Conservation (phyloP, 2,888 invertebrate genomes). For the Oscheius sp. region DNA sequence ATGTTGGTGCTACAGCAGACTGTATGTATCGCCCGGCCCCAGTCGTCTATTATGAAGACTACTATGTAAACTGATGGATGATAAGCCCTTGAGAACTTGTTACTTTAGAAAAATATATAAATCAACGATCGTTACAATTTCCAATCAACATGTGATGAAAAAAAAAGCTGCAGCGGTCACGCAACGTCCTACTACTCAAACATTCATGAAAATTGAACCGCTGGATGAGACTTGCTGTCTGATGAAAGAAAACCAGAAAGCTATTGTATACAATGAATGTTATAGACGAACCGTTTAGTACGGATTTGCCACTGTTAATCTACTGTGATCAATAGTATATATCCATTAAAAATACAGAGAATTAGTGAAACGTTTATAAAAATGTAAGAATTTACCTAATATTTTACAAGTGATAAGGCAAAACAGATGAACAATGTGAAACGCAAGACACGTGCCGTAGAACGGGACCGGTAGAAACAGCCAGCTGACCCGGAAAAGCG, state of each 20-base stretch:
- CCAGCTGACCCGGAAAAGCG: background rate
- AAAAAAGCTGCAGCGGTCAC: too few species aligned
- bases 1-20: too few species aligned
- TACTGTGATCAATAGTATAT: background rate
- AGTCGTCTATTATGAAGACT: too few species aligned
- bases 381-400: background rate
- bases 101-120: too few species aligned
- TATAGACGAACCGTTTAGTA: background rate
- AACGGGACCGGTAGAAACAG: background rate
- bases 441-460: background rate
- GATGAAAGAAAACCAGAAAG: background rate
- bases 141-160: background rate
- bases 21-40: too few species aligned
- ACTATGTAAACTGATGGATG: too few species aligned
- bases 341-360: background rate
- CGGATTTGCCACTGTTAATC: background rate
- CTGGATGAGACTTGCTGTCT: background rate
- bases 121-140: slow-evolving; percentile 6
- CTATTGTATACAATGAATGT: background rate
- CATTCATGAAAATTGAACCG: slow-evolving; percentile 19
- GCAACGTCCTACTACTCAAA: slow-evolving; percentile 1
- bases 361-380: slow-evolving; percentile 5
- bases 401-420: slow-evolving; percentile 7
- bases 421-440: background rate
- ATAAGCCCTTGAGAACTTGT: too few species aligned